Conservation (phyloP, 1,140 invertebrate species). For the Drosophila kanapiae region DNA sequence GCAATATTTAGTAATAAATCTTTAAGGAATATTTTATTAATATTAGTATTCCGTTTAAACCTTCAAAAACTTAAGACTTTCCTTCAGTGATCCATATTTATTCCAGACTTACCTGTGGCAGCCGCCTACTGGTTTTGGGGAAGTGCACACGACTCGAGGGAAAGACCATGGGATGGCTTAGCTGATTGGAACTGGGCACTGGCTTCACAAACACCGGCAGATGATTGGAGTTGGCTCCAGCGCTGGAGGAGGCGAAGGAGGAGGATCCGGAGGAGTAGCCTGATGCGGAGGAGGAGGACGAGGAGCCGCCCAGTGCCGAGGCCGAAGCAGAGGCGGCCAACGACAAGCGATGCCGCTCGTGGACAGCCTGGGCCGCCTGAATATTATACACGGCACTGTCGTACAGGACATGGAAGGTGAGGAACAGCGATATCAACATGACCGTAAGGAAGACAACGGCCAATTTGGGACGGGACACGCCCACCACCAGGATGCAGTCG, state of each 20-base stretch:
- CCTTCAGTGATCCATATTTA: background rate
- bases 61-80: background rate
- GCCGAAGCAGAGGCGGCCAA: slow-evolving; percentile 59
- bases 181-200: slow-evolving; percentile 67
- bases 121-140: slow-evolving; percentile 86
- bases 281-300: slow-evolving; percentile 9
- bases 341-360: slow-evolving; percentile 75
- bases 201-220: slow-evolving; percentile 74
- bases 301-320: slow-evolving; percentile 9
- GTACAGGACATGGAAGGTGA: slow-evolving; percentile 93
- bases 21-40: too few species aligned
- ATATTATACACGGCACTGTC: slow-evolving; percentile 93
- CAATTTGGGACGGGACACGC: slow-evolving; percentile 92
- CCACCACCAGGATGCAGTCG: slow-evolving; percentile 92
- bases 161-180: slow-evolving; percentile 85
- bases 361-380: slow-evolving; percentile 85
- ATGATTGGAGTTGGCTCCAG: slow-evolving; percentile 50
- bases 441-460: slow-evolving; percentile 91
- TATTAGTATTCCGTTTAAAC: fast-evolving
- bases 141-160: slow-evolving; percentile 85
- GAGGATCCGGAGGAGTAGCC: slow-evolving; percentile 32
- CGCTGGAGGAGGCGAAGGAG: slow-evolving; percentile 2
- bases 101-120: slow-evolving; percentile 86
- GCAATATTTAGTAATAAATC: background rate
- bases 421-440: slow-evolving; percentile 91